Conservation (phyloP, 2,888 invertebrate species). For the Sphecodes monilicornis region DNA sequence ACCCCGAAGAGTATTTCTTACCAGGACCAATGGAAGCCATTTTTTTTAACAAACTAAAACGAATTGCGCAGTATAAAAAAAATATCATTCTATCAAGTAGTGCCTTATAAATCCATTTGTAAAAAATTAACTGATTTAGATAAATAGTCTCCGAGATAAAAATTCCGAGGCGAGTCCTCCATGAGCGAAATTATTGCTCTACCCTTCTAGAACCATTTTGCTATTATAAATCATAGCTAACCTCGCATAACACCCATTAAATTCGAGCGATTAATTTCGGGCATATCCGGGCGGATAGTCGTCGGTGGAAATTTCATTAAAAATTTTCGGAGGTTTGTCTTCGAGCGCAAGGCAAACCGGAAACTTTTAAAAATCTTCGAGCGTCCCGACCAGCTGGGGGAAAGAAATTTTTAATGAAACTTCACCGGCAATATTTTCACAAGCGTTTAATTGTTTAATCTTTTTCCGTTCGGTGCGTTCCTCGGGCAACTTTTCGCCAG, state of each 20-base stretch:
- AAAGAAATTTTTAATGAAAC: constrained; percentile 2
- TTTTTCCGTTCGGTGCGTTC: background rate
- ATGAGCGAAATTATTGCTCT: background rate
- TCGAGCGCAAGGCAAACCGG: constrained; percentile 15
- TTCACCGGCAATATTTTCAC: constrained; percentile 12
- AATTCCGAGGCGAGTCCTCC: background rate
- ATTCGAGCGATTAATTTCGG: constrained; percentile 1
- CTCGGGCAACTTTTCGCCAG: background rate
- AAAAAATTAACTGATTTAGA: background rate
- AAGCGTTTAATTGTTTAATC: constrained; percentile 12
- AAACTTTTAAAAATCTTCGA: constrained; percentile 34
- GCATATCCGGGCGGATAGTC: background rate
- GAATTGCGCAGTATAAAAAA: background rate
- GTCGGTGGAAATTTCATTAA: background rate
- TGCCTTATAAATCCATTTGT: too few relatives aligned
- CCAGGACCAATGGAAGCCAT: too few relatives aligned
- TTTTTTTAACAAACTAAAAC: background rate
- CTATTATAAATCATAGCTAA: background rate
- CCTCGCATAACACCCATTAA: background rate
- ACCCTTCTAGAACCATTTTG: background rate
- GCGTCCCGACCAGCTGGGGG: background rate
- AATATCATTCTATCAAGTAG: too few relatives aligned
- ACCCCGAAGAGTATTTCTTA: too few relatives aligned
- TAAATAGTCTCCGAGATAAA: background rate
- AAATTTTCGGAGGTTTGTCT: constrained; percentile 21